These are phyloP conservation scores for Pyrrhosoma nymphula DNA, from an alignment of 2,888 invertebrate species.

Conservation along the genomic window DNA sequence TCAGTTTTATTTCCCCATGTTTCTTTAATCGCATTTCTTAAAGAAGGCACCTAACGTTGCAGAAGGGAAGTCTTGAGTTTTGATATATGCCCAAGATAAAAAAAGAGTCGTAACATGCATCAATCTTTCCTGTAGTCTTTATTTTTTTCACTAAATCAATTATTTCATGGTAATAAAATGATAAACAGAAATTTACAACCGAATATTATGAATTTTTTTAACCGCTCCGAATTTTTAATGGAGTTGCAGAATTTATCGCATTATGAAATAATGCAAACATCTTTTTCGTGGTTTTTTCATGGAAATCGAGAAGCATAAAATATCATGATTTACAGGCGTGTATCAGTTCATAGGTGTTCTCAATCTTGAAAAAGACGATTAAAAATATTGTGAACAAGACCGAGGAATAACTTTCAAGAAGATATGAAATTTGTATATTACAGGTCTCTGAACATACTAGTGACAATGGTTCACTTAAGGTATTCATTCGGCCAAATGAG, in stretches of 20 bases:
- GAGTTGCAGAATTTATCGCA: background rate
- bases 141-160: background rate
- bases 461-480: too few species aligned
- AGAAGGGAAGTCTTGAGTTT: background rate
- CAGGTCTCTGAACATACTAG: too few species aligned
- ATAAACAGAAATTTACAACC: background rate
- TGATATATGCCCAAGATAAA: background rate
- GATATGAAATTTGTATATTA: too few species aligned
- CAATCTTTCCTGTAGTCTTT: background rate
- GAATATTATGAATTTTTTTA: background rate
- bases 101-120: background rate
- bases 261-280: background rate
- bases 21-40: constrained; percentile 15
- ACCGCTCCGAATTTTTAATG: background rate
- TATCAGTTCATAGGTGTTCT: too few species aligned
- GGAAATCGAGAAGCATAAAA: too few species aligned
- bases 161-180: background rate
- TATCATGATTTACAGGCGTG: too few species aligned
- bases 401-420: too few species aligned
- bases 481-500: too few species aligned
- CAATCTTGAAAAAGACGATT: too few species aligned
- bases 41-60: background rate
- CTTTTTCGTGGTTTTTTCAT: too few species aligned
- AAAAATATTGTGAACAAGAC: too few species aligned
- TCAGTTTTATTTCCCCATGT: background rate